phyloP scores from a whole-genome alignment of 1,140 invertebrate genomes.

The Cataglyphis hispanica region DNA sequence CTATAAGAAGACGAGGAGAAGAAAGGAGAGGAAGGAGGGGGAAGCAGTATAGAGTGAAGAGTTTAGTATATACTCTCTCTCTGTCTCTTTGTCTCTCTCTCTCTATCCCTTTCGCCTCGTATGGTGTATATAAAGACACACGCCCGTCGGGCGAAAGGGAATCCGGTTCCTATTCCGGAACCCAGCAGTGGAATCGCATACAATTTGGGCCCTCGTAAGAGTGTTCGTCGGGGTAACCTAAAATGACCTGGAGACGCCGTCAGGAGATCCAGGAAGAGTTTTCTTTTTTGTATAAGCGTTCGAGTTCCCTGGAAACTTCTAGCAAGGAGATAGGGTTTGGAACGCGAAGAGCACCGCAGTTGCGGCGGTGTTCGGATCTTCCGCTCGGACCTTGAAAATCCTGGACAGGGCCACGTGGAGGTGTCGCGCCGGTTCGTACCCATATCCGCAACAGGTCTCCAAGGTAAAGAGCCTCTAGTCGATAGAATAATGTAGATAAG shows the following conservation, averaged over 20 bases:
- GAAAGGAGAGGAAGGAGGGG: no score
- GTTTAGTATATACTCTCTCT: no score
- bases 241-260: conserved; percentile 90
- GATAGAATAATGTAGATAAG: conserved; percentile 96
- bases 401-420: conserved; percentile 89
- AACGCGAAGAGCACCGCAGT: conserved; percentile 90
- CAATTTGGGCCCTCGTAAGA: no score
- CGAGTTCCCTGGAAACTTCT: conserved; percentile 91
- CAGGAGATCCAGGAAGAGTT: conserved; percentile 92
- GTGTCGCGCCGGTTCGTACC: conserved; percentile 71
- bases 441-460: conserved; percentile 60
- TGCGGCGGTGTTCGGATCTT: conserved; percentile 90
- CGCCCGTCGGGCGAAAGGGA: no score
- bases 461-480: conserved; percentile 92
- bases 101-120: no score
- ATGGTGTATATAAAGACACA: no score
- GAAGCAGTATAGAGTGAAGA: no score
- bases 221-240: conserved; percentile 73
- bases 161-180: no score
- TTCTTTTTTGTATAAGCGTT: conserved; percentile 92
- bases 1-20: no score
- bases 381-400: conserved; percentile 87
- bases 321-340: conserved; percentile 90
- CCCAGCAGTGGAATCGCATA: no score
- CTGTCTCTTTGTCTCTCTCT: no score